Evolutionary conservation across 2,888 invertebrate genomes (phyloP), one percentile per base, ranked within the genome.

Genomic region (Leptopilina myrica): DNA sequence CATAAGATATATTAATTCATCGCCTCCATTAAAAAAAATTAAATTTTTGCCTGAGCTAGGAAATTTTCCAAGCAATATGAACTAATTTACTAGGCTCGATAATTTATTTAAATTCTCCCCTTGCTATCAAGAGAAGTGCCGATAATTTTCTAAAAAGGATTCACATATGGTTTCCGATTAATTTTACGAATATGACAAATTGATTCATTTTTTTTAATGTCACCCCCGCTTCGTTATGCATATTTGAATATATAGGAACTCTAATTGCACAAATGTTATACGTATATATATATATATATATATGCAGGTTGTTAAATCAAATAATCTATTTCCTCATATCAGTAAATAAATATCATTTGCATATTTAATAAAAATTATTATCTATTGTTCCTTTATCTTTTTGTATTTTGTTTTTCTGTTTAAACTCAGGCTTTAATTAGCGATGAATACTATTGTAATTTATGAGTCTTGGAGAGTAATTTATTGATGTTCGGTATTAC

Each of bases 401-500:
- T 20, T 20, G 20, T 20, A 33, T 4, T 43, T 20, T 20, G 20
- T 20, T 20, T 12, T 53, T 53, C 2, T 7, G 26, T 33, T 12
- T 26, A 53, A 12, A 12, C 6, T 53, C 11, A 5, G 12, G 4
- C 2, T 69, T 26, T 2, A 8, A 26, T 9, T 6, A 69, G 6
- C 4, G 33, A 73, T 73, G 4, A 73, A 33, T 73, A 33, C 11
- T 9, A 33, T 56, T 46, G 9, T 53, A 56, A 56, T 56, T 73
- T 15, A 73, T 33, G 73, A 56, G 73, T n/a, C 56, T 15, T 73
- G 14, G 7, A 33, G 33, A 56, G 56, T 73, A 73, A 73, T 73
- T 73, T 73, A 73, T 73, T 40, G 73, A 56, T 56, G 56, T 56
- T 73, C 40, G 73, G 56, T 73, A 73, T 73, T 73, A 6, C 73